These are phyloP conservation scores for Neodon shergylaensis DNA, from an alignment of 2,113 vertebrate species.

Conservation along the genomic window DNA sequence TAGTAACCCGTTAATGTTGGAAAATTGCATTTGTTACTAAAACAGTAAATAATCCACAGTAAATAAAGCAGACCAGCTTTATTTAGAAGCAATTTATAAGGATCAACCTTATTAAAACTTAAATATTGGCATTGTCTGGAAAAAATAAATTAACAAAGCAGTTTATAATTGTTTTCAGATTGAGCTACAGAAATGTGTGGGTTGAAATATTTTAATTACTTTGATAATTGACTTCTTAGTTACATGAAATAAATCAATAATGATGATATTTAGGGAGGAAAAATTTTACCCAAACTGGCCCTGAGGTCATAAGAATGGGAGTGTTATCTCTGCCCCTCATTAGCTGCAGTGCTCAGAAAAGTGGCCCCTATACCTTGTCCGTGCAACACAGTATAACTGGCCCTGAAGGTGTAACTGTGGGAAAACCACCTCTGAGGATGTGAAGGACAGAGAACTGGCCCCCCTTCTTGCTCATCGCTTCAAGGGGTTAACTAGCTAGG, in stretches of 20 bases:
- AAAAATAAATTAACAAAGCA: neutral
- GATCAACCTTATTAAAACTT: neutral
- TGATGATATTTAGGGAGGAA: neutral
- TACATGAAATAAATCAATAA: neutral
- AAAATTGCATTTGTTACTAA: neutral
- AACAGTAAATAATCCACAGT: neutral
- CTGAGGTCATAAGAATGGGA: neutral
- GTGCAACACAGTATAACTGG: neutral
- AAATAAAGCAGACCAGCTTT: neutral
- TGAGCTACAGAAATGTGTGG: neutral
- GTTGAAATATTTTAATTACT: neutral
- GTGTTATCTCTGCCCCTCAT: neutral
- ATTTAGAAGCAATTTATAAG: conserved; percentile 19
- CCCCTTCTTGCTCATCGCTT: neutral
- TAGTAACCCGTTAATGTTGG: neutral
- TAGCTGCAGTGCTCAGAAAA: neutral
- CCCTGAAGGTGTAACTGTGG: neutral
- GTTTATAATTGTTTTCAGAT: neutral
- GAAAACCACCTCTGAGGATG: neutral
- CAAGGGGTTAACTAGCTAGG: neutral
- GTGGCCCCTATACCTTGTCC: neutral
- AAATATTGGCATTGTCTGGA: neutral
- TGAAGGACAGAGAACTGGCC: neutral
- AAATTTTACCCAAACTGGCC: neutral
- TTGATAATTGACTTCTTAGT: neutral